These are phyloP conservation scores for Diaphora mendica DNA, from an alignment of 2,888 invertebrate species.

Conservation along the genomic window DNA sequence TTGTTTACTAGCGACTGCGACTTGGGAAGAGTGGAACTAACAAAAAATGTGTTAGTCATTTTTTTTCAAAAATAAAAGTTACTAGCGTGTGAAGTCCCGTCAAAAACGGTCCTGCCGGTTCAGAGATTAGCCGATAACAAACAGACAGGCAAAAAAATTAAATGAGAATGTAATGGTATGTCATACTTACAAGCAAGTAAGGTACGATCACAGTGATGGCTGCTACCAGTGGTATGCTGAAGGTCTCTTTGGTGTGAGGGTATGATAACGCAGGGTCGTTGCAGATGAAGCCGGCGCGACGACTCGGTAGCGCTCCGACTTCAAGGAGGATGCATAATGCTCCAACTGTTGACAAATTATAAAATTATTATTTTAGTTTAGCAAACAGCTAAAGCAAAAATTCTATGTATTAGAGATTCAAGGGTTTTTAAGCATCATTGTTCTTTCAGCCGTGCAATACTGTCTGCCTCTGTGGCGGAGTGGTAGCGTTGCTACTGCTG, in stretches of 20 bases:
- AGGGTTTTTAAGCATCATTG: not conserved
- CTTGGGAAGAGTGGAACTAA: too few relatives aligned
- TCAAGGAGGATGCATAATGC: conserved; percentile 87
- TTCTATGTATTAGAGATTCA: not conserved
- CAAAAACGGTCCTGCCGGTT: too few relatives aligned
- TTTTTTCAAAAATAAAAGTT: too few relatives aligned
- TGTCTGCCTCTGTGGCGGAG: too few relatives aligned
- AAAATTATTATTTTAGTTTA: conserved; percentile 6
- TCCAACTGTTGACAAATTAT: conserved; percentile 83
- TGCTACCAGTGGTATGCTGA: conserved; percentile 86
- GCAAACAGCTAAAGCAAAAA: not conserved
- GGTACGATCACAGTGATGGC: conserved; percentile 85
- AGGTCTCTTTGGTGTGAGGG: conserved; percentile 89
- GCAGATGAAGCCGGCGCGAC: conserved; percentile 89
- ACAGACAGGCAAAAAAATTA: too few relatives aligned
- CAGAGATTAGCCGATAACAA: too few relatives aligned
- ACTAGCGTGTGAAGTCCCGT: too few relatives aligned
- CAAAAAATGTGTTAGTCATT: too few relatives aligned
- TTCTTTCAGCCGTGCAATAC: not conserved
- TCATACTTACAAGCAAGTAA: conserved; percentile 85
- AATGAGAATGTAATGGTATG: too few relatives aligned
- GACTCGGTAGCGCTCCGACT: conserved; percentile 88
- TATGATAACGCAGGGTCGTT: conserved; percentile 90
- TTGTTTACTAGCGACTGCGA: not conserved
- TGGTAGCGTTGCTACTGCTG: too few relatives aligned